These are phyloP conservation scores for Diadema setosum DNA, from an alignment of 35 echinoderm and acorn worm genomes.

Conservation along the genomic window DNA sequence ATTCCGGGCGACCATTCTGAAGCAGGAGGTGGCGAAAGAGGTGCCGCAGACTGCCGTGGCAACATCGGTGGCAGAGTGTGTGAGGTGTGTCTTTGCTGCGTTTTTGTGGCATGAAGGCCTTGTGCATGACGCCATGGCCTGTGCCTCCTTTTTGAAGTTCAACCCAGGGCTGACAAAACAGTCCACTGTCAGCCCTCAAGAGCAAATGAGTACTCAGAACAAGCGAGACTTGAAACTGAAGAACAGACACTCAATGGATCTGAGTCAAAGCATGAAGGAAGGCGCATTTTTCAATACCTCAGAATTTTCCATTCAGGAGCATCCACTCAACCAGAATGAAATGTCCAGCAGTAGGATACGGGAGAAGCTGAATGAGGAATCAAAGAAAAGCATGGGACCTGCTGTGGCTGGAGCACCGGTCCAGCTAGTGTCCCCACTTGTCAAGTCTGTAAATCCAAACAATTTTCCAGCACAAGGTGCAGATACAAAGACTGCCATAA, in stretches of 20 bases:
- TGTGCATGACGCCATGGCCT: slow-evolving; percentile 96
- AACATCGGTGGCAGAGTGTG: slow-evolving; percentile 93
- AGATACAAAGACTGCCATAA: background rate
- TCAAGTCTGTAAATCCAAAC: background rate
- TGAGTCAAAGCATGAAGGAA: slow-evolving; percentile 68
- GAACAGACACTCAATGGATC: slow-evolving; percentile 96
- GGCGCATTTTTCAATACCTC: slow-evolving; percentile 4
- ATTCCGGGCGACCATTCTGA: slow-evolving; percentile 21
- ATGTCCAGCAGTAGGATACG: background rate
- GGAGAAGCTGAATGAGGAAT: background rate
- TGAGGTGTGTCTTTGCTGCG: slow-evolving; percentile 78
- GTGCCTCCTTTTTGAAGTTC: slow-evolving; percentile 92
- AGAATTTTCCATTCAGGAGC: slow-evolving; percentile 27
- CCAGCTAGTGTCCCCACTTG: background rate
- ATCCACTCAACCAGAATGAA: slow-evolving; percentile 58
- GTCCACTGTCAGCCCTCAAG: slow-evolving; percentile 23
- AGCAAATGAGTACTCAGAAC: slow-evolving; percentile 4
- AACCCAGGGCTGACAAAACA: slow-evolving; percentile 76
- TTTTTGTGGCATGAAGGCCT: slow-evolving; percentile 95
- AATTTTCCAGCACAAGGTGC: background rate
- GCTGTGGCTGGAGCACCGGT: background rate
- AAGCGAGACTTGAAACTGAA: slow-evolving; percentile 78
- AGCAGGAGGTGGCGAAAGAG: slow-evolving; percentile 54
- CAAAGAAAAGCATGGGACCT: background rate
- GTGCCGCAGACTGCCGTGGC: slow-evolving; percentile 71